Conservation (phyloP, 2,797 vertebrate genomes). For the Squalus acanthias region DNA sequence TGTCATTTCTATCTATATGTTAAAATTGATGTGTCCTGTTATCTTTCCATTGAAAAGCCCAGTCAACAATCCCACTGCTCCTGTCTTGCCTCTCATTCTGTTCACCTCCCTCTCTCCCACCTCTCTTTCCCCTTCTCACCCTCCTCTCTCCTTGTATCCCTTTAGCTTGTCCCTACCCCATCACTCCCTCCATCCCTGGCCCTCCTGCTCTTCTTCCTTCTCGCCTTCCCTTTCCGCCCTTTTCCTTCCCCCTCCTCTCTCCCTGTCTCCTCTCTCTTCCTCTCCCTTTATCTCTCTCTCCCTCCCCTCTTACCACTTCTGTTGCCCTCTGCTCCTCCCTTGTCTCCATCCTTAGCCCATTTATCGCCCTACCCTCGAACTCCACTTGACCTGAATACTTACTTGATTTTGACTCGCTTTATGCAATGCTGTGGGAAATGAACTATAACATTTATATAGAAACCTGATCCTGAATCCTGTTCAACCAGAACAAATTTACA, state of each 20-base stretch:
- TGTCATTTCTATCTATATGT: background rate
- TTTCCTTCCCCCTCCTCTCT: background rate
- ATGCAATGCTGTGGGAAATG: background rate
- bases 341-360: no score
- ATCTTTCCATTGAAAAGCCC: background rate
- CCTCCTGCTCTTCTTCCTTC: background rate
- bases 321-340: background rate
- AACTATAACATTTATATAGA: background rate
- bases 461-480: conserved; percentile 9
- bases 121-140: background rate
- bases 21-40: background rate
- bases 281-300: background rate
- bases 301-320: background rate
- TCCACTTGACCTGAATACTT: background rate
- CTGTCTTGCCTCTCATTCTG: background rate
- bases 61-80: background rate
- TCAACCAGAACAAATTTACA: background rate
- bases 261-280: background rate
- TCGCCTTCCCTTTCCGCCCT: background rate
- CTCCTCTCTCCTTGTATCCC: background rate
- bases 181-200: background rate
- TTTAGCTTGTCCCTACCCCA: background rate
- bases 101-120: background rate
- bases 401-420: background rate
- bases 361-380: background rate